phyloP scores from a whole-genome alignment of 2,888 invertebrate species.

The Candidula unifasciata region DNA sequence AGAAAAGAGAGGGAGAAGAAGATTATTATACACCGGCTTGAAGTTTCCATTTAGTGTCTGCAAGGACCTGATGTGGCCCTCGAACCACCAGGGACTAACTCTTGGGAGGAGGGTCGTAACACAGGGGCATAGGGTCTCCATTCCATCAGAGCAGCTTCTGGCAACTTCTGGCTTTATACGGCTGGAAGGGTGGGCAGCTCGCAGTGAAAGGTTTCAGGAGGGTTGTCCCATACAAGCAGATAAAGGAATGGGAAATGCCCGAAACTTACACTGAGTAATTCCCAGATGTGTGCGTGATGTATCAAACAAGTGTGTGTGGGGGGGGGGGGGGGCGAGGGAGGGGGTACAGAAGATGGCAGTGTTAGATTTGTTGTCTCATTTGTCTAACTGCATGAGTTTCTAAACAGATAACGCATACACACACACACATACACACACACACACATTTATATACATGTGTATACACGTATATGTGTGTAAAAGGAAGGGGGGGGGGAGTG shows the following conservation, averaged over 20 bases:
- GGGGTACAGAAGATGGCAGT: too few species aligned
- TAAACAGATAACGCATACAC: too few species aligned
- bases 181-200: constrained; percentile 6
- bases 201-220: neutral
- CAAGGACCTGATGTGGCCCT: constrained; percentile 7
- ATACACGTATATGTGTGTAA: too few species aligned
- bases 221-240: neutral
- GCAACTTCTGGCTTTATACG: neutral
- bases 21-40: constrained; percentile 19
- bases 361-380: too few species aligned
- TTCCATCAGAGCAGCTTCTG: constrained; percentile 24
- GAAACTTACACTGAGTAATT: too few species aligned
- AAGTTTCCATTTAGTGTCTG: neutral
- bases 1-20: neutral
- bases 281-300: too few species aligned
- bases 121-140: constrained; percentile 27
- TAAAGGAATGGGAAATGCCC: too few species aligned
- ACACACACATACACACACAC: too few species aligned
- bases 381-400: too few species aligned
- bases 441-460: too few species aligned
- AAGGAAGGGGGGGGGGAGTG: too few species aligned
- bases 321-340: too few species aligned
- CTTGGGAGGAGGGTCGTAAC: constrained; percentile 23
- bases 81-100: constrained; percentile 29
- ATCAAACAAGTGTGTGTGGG: neutral